phyloP scores from a whole-genome alignment of 2,113 vertebrate species.

The Trichechus manatus region DNA sequence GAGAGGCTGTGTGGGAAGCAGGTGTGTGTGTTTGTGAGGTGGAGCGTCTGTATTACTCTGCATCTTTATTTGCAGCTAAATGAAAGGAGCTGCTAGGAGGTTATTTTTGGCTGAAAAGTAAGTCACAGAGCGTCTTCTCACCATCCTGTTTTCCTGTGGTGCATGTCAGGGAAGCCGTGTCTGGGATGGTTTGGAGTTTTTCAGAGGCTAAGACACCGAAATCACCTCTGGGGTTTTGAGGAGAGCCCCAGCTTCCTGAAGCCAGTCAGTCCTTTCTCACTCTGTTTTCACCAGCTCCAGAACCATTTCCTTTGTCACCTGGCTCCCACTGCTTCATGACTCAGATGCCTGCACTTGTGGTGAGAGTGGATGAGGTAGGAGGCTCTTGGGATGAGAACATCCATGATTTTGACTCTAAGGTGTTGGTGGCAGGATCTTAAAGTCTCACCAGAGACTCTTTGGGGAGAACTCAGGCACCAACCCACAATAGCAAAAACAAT shows the following conservation, averaged over 20 bases:
- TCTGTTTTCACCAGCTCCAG: neutral
- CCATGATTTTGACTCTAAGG: neutral
- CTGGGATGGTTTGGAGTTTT: neutral
- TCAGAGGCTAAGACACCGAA: neutral
- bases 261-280: neutral
- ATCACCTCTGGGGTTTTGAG: neutral
- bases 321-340: neutral
- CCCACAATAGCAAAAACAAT: too few relatives aligned
- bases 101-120: constrained; percentile 15
- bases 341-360: neutral
- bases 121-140: constrained; percentile 13
- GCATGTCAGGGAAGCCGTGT: neutral
- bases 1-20: neutral
- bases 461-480: neutral
- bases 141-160: constrained; percentile 53
- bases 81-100: neutral
- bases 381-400: neutral
- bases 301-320: neutral
- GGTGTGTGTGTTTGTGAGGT: neutral
- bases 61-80: neutral
- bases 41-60: neutral
- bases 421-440: neutral
- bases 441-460: neutral
- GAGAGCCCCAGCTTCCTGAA: neutral
- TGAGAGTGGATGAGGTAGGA: neutral